Conservation (phyloP, 2,888 invertebrate species). For the Acanthoscelides obtectus region DNA sequence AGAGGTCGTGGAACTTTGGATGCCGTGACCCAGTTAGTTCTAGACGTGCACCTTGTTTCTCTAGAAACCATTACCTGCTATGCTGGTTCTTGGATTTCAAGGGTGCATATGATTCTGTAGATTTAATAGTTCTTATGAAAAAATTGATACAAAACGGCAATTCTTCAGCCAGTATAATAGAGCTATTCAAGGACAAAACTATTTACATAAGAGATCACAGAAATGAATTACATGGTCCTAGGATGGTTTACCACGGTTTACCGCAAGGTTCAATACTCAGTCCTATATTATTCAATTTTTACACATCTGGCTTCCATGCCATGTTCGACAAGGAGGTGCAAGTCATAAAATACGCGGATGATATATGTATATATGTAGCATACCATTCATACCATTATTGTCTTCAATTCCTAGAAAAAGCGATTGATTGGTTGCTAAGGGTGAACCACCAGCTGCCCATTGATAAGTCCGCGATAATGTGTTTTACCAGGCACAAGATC, state of each 20-base stretch:
- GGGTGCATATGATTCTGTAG: not conserved
- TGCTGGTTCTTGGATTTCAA: not conserved
- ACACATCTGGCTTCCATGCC: not conserved
- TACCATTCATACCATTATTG: not conserved
- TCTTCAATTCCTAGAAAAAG: not conserved
- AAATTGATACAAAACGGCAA: not conserved
- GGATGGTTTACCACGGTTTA: not conserved
- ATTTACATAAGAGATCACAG: not conserved
- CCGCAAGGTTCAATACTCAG: not conserved
- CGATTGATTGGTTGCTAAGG: not conserved
- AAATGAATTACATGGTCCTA: not conserved
- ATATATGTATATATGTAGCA: not conserved
- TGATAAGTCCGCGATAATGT: not conserved
- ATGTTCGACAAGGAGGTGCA: not conserved
- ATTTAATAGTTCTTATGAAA: not conserved
- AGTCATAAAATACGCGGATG: not conserved
- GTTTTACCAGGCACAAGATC: too few species aligned
- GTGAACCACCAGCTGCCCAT: not conserved
- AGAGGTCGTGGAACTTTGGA: too few species aligned
- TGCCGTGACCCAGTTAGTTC: too few species aligned
- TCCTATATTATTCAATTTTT: not conserved
- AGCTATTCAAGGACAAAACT: not conserved
- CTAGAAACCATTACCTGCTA: not conserved
- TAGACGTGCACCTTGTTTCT: too few species aligned
- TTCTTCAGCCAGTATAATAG: not conserved